These are phyloP conservation scores for Chrysomela aeneicollis DNA, from an alignment of 2,888 invertebrate genomes.

Conservation along the genomic window DNA sequence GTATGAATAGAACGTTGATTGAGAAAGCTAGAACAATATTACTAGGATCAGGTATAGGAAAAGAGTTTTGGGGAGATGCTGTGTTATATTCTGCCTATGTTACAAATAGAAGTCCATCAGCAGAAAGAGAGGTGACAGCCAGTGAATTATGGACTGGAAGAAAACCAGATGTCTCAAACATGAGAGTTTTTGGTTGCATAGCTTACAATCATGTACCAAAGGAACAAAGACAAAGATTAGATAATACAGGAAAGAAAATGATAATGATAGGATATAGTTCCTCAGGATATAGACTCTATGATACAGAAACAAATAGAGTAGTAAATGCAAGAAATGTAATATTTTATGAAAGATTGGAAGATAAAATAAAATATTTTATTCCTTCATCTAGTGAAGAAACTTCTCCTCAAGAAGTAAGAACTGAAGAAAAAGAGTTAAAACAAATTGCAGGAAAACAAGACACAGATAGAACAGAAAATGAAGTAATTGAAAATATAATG, in stretches of 20 bases:
- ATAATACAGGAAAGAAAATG: constrained; percentile 31
- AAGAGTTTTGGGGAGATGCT: constrained; percentile 9
- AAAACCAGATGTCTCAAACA: constrained; percentile 20
- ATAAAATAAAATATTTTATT: no score
- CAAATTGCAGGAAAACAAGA: no score
- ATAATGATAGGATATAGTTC: constrained; percentile 32
- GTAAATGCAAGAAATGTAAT: constrained; percentile 33
- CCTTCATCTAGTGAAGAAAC: neutral
- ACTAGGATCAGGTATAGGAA: constrained; percentile 1
- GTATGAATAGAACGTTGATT: constrained; percentile 8
- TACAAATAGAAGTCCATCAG: constrained; percentile 5
- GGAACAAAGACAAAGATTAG: constrained; percentile 16
- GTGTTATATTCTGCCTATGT: constrained; percentile 2
- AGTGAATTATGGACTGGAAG: constrained; percentile 16
- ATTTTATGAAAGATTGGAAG: constrained; percentile 31
- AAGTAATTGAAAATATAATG: no score
- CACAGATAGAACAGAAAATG: no score
- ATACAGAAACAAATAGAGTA: constrained; percentile 25
- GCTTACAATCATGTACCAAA: constrained; percentile 20
- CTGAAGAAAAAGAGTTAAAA: no score
- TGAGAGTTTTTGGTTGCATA: constrained; percentile 1
- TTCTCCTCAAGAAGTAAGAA: neutral
- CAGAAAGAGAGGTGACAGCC: neutral
- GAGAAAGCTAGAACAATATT: no score
- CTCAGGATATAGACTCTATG: constrained; percentile 35